Base-by-base conservation (phyloP, 2,888 invertebrate species). In the Folsomia candida region DNA sequence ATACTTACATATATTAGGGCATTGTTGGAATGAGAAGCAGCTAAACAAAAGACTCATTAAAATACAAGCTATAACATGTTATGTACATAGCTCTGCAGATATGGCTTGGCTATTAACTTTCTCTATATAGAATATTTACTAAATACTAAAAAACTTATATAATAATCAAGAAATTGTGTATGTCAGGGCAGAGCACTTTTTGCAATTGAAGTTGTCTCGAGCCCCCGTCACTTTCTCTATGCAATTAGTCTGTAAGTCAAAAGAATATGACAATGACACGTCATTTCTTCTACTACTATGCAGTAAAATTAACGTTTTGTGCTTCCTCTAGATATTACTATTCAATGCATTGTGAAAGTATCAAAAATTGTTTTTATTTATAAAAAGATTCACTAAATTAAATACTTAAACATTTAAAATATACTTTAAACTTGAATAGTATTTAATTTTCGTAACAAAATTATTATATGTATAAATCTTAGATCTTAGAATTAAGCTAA, bases 11-110 rank as follows among this genome's bases (percentile, higher is more conserved):
- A n/a, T n/a, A n/a, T n/a, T n/a, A n/a, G n/a, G n/a, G n/a, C n/a
- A n/a, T n/a, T n/a, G n/a, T n/a, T n/a, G n/a, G 27, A 62, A 62
- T 28, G 28, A 20, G 29, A 62, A 62, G 62, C 62, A 62, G 62
- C 62, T 62, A 62, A 62, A 62, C 29, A 62, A 62, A 62, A 62
- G 62, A 62, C 62, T 62, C 62, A 62, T 37, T 62, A 29, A 54
- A 54, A n/a, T 24, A n/a, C n/a, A n/a, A n/a, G n/a, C n/a, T n/a
- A n/a, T n/a, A 9, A 11, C 18, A 47, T 47, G 47, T 47, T 11
- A 47, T 47, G 47, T 47, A 47, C 9, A 47, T 47, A n/a, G 47
- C 47, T 18, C 18, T 11, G 47, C 47, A 18, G 9, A 47, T 9
- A 47, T 11, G 9, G 47, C 47, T 47, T 9, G 47, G 9, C 47